Percentiles rank a stretch among this genome's conserved stretches.
These are phyloP conservation scores for Empis livida DNA, from an alignment of 2,888 invertebrate species.

Conservation along the genomic window DNA sequence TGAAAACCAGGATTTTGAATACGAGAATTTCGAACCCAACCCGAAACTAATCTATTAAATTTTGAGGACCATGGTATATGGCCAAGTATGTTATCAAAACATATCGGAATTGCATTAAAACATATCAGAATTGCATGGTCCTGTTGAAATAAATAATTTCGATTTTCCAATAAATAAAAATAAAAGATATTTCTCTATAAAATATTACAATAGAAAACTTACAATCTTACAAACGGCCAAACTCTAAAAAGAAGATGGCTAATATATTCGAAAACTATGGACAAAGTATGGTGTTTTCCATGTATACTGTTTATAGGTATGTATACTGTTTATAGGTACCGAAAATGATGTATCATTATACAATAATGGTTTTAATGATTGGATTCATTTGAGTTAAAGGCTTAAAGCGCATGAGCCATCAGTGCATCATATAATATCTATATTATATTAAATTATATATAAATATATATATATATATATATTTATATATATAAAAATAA, in stretches of 20 bases:
- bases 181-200: not conserved
- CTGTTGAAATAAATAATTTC: constrained; percentile 1
- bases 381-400: not conserved
- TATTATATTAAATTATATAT: no score
- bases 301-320: no score
- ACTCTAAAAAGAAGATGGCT: constrained; percentile 1
- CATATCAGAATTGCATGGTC: not conserved
- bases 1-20: no score
- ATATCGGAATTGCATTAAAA: not conserved
- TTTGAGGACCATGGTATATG: not conserved
- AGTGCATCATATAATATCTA: not conserved
- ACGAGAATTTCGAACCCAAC: no score
- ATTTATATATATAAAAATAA: no score
- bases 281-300: not conserved
- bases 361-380: not conserved
- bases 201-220: not conserved
- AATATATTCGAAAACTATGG: not conserved
- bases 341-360: not conserved
- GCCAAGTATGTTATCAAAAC: not conserved
- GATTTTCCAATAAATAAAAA: not conserved
- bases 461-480: no score
- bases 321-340: not conserved
- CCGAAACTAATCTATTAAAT: not conserved
- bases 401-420: not conserved
- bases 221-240: not conserved